Percentiles rank a stretch among this genome's conserved stretches.
Conservation (phyloP, 2,888 invertebrate genomes). For the Cheiracanthium punctorium region DNA sequence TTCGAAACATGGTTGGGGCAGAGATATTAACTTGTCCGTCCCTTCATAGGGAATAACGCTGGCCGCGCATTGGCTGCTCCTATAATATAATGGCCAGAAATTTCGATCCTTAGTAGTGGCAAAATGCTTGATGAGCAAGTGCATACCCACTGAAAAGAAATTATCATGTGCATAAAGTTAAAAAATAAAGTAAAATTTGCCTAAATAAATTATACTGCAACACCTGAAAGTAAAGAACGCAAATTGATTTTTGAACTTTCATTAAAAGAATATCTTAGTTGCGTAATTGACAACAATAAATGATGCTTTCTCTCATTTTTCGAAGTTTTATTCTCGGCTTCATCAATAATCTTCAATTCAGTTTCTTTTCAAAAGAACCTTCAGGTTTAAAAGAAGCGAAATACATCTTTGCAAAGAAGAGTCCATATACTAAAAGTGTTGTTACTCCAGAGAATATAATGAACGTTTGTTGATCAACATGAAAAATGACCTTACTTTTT, state of each 20-base stretch:
- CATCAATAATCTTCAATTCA: slow-evolving; percentile 4
- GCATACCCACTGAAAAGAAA: too few species aligned
- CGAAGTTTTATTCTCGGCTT: not conserved
- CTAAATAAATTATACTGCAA: too few species aligned
- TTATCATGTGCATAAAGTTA: too few species aligned
- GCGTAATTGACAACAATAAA: slow-evolving; percentile 5
- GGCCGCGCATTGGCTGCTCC: too few species aligned
- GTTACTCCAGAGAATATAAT: slow-evolving; percentile 10
- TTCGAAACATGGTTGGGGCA: too few species aligned
- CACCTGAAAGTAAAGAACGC: too few species aligned
- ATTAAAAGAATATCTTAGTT: not conserved
- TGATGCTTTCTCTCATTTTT: not conserved
- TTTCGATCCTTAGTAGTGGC: too few species aligned
- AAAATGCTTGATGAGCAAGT: too few species aligned
- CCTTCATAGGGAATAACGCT: too few species aligned
- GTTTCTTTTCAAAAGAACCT: not conserved
- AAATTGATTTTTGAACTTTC: not conserved
- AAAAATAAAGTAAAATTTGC: too few species aligned
- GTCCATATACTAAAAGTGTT: not conserved
- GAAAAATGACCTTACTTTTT: slow-evolving; percentile 6
- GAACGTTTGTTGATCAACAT: not conserved
- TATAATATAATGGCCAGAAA: too few species aligned
- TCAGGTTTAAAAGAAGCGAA: not conserved
- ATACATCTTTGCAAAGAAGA: not conserved
- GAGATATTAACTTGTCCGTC: too few species aligned